Percentiles rank a stretch among this genome's conserved stretches.
Conservation (phyloP, 1,140 invertebrate genomes). For the Ceratosolen fusciceps region DNA sequence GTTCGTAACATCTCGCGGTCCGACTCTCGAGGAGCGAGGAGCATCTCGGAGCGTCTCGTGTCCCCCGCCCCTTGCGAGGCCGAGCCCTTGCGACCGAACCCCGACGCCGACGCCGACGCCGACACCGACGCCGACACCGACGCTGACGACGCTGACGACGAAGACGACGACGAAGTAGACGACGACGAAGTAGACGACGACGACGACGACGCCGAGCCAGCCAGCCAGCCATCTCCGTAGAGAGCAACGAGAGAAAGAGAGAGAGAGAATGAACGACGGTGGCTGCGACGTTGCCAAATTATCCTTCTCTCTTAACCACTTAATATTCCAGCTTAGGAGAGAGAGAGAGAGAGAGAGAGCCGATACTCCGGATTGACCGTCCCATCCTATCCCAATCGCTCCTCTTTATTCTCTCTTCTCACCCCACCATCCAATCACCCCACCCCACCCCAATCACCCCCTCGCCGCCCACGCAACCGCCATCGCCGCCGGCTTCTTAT, state of each 20-base stretch:
- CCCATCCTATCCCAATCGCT: constrained; percentile 34
- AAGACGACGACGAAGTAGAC: too few species aligned
- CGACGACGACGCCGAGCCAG: too few species aligned
- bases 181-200: too few species aligned
- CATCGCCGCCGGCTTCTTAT: too few species aligned
- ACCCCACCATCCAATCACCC: not conserved
- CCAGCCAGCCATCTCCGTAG: not conserved
- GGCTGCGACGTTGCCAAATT: constrained; percentile 69
- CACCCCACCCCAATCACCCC: too few species aligned
- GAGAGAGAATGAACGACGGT: constrained; percentile 54
- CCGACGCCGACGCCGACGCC: too few species aligned
- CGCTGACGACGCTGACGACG: too few species aligned
- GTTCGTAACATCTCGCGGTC: constrained; percentile 60
- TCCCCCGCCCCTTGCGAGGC: not conserved
- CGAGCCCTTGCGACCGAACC: not conserved
- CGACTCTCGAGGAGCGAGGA: constrained; percentile 21
- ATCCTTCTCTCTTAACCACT: constrained; percentile 53
- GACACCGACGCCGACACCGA: too few species aligned
- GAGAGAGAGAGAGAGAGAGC: too few species aligned
- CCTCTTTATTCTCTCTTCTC: not conserved
- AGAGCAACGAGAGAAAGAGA: constrained; percentile 26
- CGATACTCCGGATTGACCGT: constrained; percentile 39
- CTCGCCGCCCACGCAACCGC: not conserved
- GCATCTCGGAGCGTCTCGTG: constrained; percentile 36
- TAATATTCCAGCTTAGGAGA: constrained; percentile 31